Evolutionary conservation across 1,140 invertebrate genomes (phyloP).

Genomic region (Thaumatotibia leucotreta): DNA sequence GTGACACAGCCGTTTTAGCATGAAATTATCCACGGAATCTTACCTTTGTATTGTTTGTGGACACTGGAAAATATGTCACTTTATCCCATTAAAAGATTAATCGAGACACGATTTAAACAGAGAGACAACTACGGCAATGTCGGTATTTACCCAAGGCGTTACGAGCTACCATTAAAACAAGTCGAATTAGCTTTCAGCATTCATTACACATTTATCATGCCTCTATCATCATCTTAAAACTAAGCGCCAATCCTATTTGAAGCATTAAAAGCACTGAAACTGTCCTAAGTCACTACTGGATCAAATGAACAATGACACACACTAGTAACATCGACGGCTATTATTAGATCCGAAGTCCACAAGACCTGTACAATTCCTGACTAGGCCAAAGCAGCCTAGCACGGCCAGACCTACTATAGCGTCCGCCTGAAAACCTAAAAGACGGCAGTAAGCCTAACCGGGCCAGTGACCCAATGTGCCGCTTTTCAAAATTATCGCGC

Average conservation of each 20-base stretch:
- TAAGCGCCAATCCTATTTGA: conserved; percentile 18
- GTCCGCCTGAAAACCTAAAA: conserved; percentile 80
- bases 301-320: conserved; percentile 21
- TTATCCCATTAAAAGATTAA: too few species aligned
- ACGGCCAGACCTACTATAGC: conserved; percentile 85
- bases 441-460: conserved; percentile 86
- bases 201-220: conserved; percentile 33
- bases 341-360: conserved; percentile 34
- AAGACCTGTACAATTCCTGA: conserved; percentile 67
- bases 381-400: conserved; percentile 67
- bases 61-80: too few species aligned
- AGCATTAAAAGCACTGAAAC: conserved; percentile 43
- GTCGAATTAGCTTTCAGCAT: background rate
- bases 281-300: conserved; percentile 20
- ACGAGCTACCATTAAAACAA: background rate
- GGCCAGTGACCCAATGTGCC: conserved; percentile 87
- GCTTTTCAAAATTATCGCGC: conserved; percentile 79
- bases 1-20: too few species aligned
- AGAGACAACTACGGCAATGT: too few species aligned
- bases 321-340: conserved; percentile 26
- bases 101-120: too few species aligned
- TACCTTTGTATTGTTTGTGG: too few species aligned
- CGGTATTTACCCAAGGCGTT: background rate
- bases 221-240: conserved; percentile 19
- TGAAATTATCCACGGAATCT: too few species aligned